Base-by-base conservation (phyloP, 30 jellyfish, hydroid and myxozoan genomes). In the Aurelia aurita region DNA sequence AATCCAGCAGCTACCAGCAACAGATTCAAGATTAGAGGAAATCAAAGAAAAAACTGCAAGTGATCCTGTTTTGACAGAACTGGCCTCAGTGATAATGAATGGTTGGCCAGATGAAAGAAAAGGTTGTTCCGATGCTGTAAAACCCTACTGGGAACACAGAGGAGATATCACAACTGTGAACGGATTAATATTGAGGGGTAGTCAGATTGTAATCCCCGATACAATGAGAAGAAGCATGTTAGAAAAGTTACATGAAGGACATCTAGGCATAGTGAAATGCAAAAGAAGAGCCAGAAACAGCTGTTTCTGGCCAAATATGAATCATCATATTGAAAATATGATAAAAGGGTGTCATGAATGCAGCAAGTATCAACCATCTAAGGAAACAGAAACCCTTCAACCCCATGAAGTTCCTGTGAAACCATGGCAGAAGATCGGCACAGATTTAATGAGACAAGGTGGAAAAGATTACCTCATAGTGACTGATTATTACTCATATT, bases 31-130 rank as follows among this genome's bases (percentile, higher is more conserved):
- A 15, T 27, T 73, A 43, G 78, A 73, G 47, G 78, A 49, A 3
- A 7, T 49, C n/a, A n/a, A n/a, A n/a, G 25, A 18, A 73, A 3
- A 35, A 6, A 28, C 9, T 21, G 49, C 46, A 15, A 27, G 25
- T 22, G 78, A 66, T 66, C 57, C 18, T 6, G 53, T 51, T 39
- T 16, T 18, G 3, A n/a, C 18, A 28, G 68, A 78, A 39, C 67
- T 78, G 29, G 13, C 32, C 22, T 5, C 29, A 25, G 9, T 57
- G 23, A 27, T 35, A 10, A 18, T 6, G 43, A 21, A 39, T 9
- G 91, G 89, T 23, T 81, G 88, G 87, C 89, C 91, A 18, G 3
- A 43, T 16, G 28, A 78, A 19, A 64, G n/a, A 47, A 65, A 43
- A 5, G 76, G 44, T 10, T 66, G 89, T 54, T 22, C 89, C 18